Evolutionary conservation across 2,888 invertebrate species (phyloP).

Genomic region (Catocala sponsa): DNA sequence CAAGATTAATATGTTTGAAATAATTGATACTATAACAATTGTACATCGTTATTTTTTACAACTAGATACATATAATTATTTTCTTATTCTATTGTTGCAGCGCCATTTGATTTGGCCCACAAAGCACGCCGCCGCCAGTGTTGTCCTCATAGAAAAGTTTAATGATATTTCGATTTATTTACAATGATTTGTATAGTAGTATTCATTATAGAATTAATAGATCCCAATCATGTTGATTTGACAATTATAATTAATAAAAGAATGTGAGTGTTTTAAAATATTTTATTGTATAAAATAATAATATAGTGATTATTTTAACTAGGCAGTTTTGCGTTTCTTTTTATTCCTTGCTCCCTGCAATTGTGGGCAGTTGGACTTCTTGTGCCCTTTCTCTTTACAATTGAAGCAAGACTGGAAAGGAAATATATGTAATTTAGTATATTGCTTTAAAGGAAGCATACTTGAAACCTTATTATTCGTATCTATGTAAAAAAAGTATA

Average conservation of each 20-base stretch:
- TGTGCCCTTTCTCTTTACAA: constrained; percentile 88
- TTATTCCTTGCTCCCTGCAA: constrained; percentile 63
- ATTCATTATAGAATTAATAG: constrained; percentile 43
- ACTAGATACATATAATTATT: not conserved
- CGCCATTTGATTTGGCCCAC: constrained; percentile 37
- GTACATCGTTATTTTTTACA: no score
- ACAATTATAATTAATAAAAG: constrained; percentile 49
- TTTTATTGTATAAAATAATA: constrained; percentile 63
- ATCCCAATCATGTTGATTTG: constrained; percentile 59
- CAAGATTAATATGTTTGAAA: no score
- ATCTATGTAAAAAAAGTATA: no score
- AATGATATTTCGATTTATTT: constrained; percentile 41
- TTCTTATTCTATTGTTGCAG: constrained; percentile 50
- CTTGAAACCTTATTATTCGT: no score
- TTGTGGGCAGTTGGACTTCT: constrained; percentile 84
- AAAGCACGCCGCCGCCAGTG: not conserved
- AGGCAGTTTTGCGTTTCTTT: constrained; percentile 70
- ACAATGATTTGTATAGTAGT: constrained; percentile 48
- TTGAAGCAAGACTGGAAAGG: constrained; percentile 87
- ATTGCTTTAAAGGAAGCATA: not conserved
- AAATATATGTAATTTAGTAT: constrained; percentile 14
- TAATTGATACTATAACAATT: no score
- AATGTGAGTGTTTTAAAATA: constrained; percentile 48
- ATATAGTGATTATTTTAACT: constrained; percentile 46
- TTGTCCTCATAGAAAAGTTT: constrained; percentile 20